Conservation (phyloP, 2,797 vertebrate genomes). For the Malurus leucopterus region DNA sequence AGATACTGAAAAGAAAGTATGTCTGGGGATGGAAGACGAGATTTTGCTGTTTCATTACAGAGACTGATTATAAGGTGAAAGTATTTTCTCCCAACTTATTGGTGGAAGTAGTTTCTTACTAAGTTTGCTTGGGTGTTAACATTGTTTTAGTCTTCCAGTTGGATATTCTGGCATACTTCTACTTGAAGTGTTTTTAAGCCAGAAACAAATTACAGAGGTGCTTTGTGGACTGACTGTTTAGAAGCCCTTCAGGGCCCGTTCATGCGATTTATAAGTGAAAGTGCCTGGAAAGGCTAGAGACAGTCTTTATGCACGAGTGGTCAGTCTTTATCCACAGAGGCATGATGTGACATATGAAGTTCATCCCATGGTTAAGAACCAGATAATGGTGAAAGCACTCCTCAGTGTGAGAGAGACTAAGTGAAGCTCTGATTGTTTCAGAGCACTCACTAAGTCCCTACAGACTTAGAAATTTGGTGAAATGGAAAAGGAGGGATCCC, state of each 20-base stretch:
- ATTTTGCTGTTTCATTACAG: not conserved
- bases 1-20: not conserved
- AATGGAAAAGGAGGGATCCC: not conserved
- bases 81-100: too few species aligned
- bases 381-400: not conserved
- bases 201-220: not conserved
- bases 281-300: not conserved
- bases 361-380: not conserved
- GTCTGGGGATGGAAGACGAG: not conserved
- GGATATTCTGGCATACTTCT: not conserved
- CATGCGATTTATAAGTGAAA: not conserved
- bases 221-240: not conserved
- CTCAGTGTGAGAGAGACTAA: not conserved
- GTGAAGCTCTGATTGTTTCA: not conserved
- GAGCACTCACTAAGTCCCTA: not conserved
- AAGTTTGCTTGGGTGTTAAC: not conserved
- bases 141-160: not conserved
- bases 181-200: not conserved
- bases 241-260: not conserved
- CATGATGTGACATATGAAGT: not conserved
- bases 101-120: not conserved
- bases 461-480: not conserved
- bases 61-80: not conserved
- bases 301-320: not conserved
- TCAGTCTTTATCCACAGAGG: not conserved